Base-by-base conservation (phyloP, 2,888 invertebrate genomes). In the Erebia ligea region DNA sequence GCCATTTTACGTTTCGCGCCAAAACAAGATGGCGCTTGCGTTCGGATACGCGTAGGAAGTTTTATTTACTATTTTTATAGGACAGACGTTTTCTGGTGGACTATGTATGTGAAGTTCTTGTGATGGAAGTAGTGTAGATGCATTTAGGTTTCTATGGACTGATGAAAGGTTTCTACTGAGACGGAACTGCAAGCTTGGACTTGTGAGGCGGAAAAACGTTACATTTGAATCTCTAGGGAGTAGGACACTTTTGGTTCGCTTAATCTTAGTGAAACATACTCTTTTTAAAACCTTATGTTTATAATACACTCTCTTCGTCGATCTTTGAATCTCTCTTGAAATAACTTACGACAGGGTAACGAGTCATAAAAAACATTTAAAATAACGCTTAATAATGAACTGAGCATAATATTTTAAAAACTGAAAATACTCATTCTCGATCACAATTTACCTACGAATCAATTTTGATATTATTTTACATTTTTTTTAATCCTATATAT, bases 311-410 rank as follows among this genome's bases (percentile, higher is more conserved):
- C 72, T 65, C 69, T 69, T 71, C 63, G 64, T 71, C 64, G 69
- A 67, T 71, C 73, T 72, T 76, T 77, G 77, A 90, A 89, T 89
- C 89, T 89, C 88, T 64, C 67, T 78, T 77, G 79, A 84, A 82
- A 84, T 79, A 82, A 85, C 86, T 87, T 86, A 84, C 84, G 82
- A 90, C 92, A 91, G 92, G 92, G 91, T 92, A 91, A 87, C 84
- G 87, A 88, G 84, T 85, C 88, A 83, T 80, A 45, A 84, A 80
- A 77, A 80, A 80, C 84, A 80, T 62, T 82, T 78, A 75, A 76
- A 82, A 80, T 78, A 79, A 81, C 81, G 80, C 81, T 79, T 78
- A 48, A 81, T 81, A 80, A 81, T 74, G 73, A 83, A 78, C 73
- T 76, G 84, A 84, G 86, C 88, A 88, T 89, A 89, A 89, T 88